phyloP scores from a whole-genome alignment of 2,888 invertebrate species.

The Drepanosiphum platanoidis region DNA sequence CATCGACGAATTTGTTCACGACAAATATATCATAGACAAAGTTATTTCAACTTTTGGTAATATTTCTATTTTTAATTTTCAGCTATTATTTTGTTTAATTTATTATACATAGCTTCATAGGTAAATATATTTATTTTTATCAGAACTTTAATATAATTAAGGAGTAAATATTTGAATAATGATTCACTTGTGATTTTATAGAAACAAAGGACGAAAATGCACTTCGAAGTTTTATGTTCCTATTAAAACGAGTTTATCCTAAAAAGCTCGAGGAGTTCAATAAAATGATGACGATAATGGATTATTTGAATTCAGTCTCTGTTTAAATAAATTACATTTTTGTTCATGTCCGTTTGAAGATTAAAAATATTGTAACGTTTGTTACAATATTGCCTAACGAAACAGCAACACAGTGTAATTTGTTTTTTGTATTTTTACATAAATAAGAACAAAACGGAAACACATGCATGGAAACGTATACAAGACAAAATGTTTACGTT shows the following conservation, averaged over 20 bases:
- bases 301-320: too few relatives aligned
- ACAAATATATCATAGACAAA: neutral
- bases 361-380: too few relatives aligned
- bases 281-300: neutral
- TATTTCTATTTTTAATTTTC: neutral
- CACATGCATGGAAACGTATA: too few relatives aligned
- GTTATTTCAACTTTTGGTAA: constrained; percentile 4
- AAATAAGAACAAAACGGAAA: too few relatives aligned
- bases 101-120: too few relatives aligned
- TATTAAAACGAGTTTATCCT: neutral
- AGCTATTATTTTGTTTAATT: neutral
- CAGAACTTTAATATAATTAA: neutral
- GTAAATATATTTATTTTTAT: too few relatives aligned
- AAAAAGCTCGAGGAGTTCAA: neutral
- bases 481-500: too few relatives aligned
- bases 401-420: too few relatives aligned
- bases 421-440: too few relatives aligned
- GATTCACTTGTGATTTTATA: neutral
- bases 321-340: too few relatives aligned
- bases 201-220: neutral
- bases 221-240: neutral
- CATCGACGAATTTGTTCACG: neutral
- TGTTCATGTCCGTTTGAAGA: neutral
- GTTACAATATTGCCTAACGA: too few relatives aligned
- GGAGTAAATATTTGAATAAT: neutral